A percentile compares a stretch with the other conserved stretches of the same genome.
Evolutionary conservation across 2,113 vertebrate genomes (phyloP).

Genomic region (Ptilorrhoa leucosticta): DNA sequence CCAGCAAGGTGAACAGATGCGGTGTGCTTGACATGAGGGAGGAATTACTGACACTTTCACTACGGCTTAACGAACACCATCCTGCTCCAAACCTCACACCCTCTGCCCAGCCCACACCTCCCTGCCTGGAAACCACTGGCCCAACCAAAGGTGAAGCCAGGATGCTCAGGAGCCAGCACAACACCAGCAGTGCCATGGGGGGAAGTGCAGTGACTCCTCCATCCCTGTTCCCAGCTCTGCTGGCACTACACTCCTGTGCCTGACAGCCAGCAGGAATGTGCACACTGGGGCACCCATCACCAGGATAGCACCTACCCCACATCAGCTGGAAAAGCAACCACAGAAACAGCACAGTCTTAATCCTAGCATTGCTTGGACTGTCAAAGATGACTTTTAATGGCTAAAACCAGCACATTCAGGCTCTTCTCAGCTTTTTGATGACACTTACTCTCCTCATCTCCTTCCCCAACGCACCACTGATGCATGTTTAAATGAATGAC

Average conservation of each 20-base stretch:
- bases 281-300: not conserved
- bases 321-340: not conserved
- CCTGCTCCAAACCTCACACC: not conserved
- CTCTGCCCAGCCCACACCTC: not conserved
- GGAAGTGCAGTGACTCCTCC: not conserved
- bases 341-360: not conserved
- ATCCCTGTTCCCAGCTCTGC: not conserved
- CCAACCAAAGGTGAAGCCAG: not conserved
- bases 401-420: not conserved
- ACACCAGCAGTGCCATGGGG: not conserved
- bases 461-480: not conserved
- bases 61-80: rapidly evolving
- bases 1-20: not conserved
- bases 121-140: not conserved
- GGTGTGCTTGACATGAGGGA: rapidly evolving
- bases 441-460: not conserved
- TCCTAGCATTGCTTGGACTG: not conserved
- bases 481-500: not conserved
- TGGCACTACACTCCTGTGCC: not conserved
- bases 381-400: not conserved
- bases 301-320: not conserved
- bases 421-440: not conserved
- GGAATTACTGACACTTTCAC: not conserved
- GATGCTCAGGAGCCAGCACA: not conserved
- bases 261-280: rapidly evolving